Conservation (phyloP, 2,888 invertebrate species). For the Tigriopus californicus region DNA sequence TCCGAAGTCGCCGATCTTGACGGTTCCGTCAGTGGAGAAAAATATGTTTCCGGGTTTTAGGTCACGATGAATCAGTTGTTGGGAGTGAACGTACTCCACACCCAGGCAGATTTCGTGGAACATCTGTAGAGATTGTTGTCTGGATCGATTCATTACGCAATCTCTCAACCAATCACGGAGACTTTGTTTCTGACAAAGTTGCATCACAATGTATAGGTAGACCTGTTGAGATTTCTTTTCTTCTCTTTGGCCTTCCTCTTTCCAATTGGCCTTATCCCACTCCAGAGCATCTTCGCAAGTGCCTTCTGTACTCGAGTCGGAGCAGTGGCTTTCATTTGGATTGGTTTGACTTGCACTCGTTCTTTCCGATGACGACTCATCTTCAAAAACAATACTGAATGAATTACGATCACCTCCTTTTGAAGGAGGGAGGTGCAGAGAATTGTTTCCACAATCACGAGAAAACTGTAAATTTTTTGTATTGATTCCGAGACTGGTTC, state of each 20-base stretch:
- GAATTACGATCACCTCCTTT: no score
- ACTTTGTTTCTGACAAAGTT: slow-evolving; percentile 70
- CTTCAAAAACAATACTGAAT: no score
- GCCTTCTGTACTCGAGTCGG: no score
- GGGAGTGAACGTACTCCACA: slow-evolving; percentile 82
- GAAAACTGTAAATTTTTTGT: no score
- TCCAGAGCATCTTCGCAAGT: slow-evolving; percentile 7
- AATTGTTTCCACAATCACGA: no score
- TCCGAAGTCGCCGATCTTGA: slow-evolving; percentile 96
- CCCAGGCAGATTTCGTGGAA: slow-evolving; percentile 83
- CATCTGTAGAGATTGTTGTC: slow-evolving; percentile 38
- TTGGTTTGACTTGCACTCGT: no score
- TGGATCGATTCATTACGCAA: slow-evolving; percentile 22
- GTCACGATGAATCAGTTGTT: slow-evolving; percentile 66
- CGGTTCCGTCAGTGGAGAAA: slow-evolving; percentile 62
- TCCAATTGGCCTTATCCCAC: not conserved
- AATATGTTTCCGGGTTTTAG: slow-evolving; percentile 87
- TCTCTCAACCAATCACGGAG: slow-evolving; percentile 65
- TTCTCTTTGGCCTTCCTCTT: not conserved
- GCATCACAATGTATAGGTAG: slow-evolving; percentile 93
- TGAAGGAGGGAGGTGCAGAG: no score
- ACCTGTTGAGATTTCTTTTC: slow-evolving; percentile 27
- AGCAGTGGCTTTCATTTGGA: no score
- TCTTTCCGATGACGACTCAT: no score
- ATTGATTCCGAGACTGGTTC: no score